Evolutionary conservation across 2,113 vertebrate genomes (phyloP), one percentile per base, ranked within the genome.

Genomic region (Corythaeola cristata): DNA sequence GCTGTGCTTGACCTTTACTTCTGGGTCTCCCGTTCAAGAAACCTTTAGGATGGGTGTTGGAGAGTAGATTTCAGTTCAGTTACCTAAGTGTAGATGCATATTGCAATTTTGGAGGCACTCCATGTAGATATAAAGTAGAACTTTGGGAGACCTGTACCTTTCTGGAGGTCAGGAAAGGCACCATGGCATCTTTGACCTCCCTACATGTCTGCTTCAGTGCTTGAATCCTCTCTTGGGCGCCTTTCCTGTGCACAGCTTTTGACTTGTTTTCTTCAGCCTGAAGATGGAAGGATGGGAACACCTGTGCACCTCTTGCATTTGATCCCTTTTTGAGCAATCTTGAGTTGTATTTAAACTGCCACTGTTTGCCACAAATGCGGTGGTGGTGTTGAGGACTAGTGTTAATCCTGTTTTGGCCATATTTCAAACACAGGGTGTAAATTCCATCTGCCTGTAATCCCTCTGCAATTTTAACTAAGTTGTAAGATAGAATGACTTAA

Each of bases 361-460:
- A 9, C 0, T 14, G 23, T 77, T 49, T 83, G 53, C 45, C 21
- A 24, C 0, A 0, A 35, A 64, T 47, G 32, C 0, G 0, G 52
- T 59, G 39, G 2, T 74, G 35, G 7, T 80, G 6, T 10, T 68
- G 67, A 90, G 63, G 32, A 3, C n/a, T 52, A 8, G 33, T 35
- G 53, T 73, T 76, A 69, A 30, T 66, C 45, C 21, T 69, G 53
- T 0, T 76, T 58, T 81, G 84, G 24, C 85, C 7, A 0, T 45
- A 26, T 84, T 92, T 93, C 73, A 71, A 45, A 67, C 41, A 20
- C 27, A 30, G 52, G 41, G 21, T 37, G 3, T 78, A 53, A 94
- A 59, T 85, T 91, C 49, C 53, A 75, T 60, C 41, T 67, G 50
- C 67, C n/a, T 37, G 27, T 77, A 81, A 71, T 78, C 18, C 28